Base-by-base conservation (phyloP, 1,140 invertebrate genomes). In the Telenomus remus region DNA sequence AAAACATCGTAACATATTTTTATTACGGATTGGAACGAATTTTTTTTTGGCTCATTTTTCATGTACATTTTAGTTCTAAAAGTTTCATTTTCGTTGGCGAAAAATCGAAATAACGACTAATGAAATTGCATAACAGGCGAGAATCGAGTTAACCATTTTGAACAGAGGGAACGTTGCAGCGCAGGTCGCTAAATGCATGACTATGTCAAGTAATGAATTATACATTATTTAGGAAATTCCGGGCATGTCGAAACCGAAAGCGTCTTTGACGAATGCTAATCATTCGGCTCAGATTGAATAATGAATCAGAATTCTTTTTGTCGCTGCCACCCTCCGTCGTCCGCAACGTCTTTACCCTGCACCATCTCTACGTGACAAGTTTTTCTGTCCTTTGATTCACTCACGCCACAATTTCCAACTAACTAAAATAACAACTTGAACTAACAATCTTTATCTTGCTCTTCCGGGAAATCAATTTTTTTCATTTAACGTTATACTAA, bases 251-350 rank as follows among this genome's bases (percentile, higher is more conserved):
- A 81, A 80, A 78, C 75, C 79, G 78, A 78, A 76, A 74, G 66
- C 73, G 70, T 70, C 78, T 72, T 78, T 79, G 86, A 79, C 82
- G 86, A 85, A 88, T 88, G 86, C 85, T 88, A 88, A 88, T 87
- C 86, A 88, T 85, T 88, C 84, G 84, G 83, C 84, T 85, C 81
- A 87, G 85, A 87, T 87, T 87, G 85, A 87, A 87, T 88, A 88
- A 88, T 88, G 86, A 88, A 88, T 88, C 84, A 87, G 85, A 86
- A 84, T 86, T 86, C 84, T 87, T 82, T 82, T 85, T 75, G 79
- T 80, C 72, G 68, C 78, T 27, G 34, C 8, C 56, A 72, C 66
- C 74, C 77, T 79, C 72, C 57, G 63, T 51, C 12, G 57, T 68
- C 60, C 57, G 44, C 50, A 68, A 65, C 35, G 69, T 77, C 60